Evolutionary conservation across 1,140 invertebrate species (phyloP), one percentile per base, ranked within the genome.

Genomic region (Cherax destructor): DNA sequence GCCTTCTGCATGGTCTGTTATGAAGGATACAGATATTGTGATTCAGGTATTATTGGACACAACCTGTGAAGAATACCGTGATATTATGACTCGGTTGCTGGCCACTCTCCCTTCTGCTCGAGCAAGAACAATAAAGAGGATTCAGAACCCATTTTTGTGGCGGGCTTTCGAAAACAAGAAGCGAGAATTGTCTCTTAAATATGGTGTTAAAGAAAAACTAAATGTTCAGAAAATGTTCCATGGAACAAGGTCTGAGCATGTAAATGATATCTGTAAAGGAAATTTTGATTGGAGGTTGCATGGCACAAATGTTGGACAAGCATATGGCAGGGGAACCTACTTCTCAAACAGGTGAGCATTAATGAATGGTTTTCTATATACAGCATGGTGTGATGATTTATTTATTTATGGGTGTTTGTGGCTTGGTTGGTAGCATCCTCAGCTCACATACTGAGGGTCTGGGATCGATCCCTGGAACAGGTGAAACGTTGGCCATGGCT

Each of bases 81-180:
- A 91, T 79, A 59, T 91, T 24, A 74, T 59, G n/a, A 86, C 21
- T 47, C 52, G 30, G 9, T 56, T 91, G 18, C 83, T 61, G 10
- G 50, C 84, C 4, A 91, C 83, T 16, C 18, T 91, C 7, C 88
- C 88, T 41, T 78, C 81, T n/a, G 59, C 61, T 52, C 76, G 24
- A n/a, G 61, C 84, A 3, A n/a, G 21, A 21, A 6, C 74, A 18
- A 30, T 91, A 3, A 59, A 79, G 56, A 79, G 88, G 81, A 76
- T 91, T 24, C 88, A 91, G 77, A 91, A 91, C 77, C 83, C 72
- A 0, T 86, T 85, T 76, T 30, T 91, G 21, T 91, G 88, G 88
- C 74, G 83, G 7, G 47, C 84, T 11, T 78, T 91, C 18, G 74
- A 91, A 21, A 47, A 61, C 59, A 91, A 80, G 50, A 77, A 85